Conservation (phyloP, 92 coral and sea anemone species). For the Meandrina meandrites region DNA sequence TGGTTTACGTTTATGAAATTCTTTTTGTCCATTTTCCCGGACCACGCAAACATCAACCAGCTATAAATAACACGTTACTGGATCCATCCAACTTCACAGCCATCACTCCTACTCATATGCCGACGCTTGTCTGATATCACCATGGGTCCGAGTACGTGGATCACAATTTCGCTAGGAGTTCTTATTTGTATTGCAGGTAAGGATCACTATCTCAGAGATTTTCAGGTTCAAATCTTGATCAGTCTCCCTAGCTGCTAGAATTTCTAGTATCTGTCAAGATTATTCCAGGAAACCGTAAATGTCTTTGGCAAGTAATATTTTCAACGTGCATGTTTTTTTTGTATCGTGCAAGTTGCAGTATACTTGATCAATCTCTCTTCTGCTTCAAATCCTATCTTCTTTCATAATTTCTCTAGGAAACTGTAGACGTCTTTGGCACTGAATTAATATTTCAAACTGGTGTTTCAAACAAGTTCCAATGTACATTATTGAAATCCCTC, state of each 20-base stretch:
- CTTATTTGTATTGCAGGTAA: conserved; percentile 25
- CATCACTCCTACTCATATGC: too few relatives aligned
- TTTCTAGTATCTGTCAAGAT: neutral
- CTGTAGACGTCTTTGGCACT: too few relatives aligned
- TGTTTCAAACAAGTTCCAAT: neutral
- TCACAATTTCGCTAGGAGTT: conserved; percentile 12
- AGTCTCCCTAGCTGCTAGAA: neutral
- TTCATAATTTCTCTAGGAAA: too few relatives aligned
- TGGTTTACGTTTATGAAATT: conserved; percentile 14
- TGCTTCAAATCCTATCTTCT: too few relatives aligned
- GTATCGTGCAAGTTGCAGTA: too few relatives aligned
- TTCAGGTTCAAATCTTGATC: neutral
- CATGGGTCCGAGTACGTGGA: neutral
- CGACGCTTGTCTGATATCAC: neutral
- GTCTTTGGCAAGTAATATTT: neutral
- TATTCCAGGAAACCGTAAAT: neutral
- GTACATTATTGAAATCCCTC: neutral
- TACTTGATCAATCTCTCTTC: too few relatives aligned
- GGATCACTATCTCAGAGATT: neutral
- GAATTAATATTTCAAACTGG: neutral
- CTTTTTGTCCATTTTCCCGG: conserved; percentile 9
- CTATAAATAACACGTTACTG: conserved; percentile 24
- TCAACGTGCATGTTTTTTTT: neutral
- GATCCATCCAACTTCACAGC: neutral
- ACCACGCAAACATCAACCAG: conserved; percentile 36